Base-by-base conservation (phyloP, 2,113 vertebrate species). In the Dascyllus trimaculatus region DNA sequence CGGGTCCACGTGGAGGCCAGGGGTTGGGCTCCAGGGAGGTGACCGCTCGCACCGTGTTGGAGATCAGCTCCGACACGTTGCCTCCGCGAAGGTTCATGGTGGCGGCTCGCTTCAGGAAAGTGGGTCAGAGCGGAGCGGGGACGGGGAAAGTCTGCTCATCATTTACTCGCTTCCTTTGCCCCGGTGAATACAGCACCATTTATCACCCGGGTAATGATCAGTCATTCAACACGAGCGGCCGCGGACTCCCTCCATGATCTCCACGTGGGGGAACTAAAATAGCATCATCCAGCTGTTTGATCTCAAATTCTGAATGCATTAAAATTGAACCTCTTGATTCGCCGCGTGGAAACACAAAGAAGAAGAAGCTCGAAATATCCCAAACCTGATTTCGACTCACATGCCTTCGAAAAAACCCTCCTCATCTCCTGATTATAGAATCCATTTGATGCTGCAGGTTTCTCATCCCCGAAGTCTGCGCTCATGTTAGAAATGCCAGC, bases 41-140 rank as follows among this genome's bases (percentile, higher is more conserved):
- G 0, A 67, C n/a, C 1, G 84, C 73, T 24, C 80, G 43, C 68
- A 82, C 25, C 0, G 80, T 29, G 21, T 81, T 46, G 2, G 90
- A 81, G 68, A 85, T 62, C 52, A 85, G 17, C 64, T 91, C 78
- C 0, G 93, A 95, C 62, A 83, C 15, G 40, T 95, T 94, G 10
- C 32, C 57, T 1, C 64, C 76, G 2, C 25, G 54, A 21, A 86
- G 82, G 86, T 85, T 91, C 94, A 93, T 93, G 62, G 59, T 69
- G 78, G 45, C 69, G 17, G 19, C 40, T 46, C 10, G 15, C 48
- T 70, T 77, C 60, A 68, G 52, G 66, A 56, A 71, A 71, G 22
- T 19, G 46, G 49, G 61, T 80, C 58, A 35, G 58, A 51, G 26
- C 2, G 7, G 24, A 43, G 19, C 2, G 24, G 35, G 67, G 49